Evolutionary conservation across 2,888 invertebrate genomes (phyloP), one percentile per base, ranked within the genome.

Genomic region (Adela reaumurella): DNA sequence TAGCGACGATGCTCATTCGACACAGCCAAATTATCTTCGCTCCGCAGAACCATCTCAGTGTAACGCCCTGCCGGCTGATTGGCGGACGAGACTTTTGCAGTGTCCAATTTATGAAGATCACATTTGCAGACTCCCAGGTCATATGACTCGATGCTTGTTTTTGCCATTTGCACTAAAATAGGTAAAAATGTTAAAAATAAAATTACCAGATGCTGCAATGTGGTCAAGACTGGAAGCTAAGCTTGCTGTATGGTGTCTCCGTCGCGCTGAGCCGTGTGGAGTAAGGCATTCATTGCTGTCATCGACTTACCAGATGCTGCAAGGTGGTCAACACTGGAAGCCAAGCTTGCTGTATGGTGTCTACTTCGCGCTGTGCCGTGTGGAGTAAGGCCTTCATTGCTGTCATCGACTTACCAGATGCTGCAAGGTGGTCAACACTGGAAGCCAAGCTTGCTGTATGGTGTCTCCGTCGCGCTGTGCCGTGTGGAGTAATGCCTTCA

Each of bases 171-270:
- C n/a, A n/a, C n/a, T n/a, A n/a, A n/a, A n/a, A n/a, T n/a, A n/a
- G n/a, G n/a, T n/a, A n/a, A n/a, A n/a, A n/a, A n/a, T n/a, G n/a
- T n/a, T n/a, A n/a, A n/a, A n/a, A n/a, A n/a, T n/a, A n/a, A n/a
- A n/a, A n/a, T n/a, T 49, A 88, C 94, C 67, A 91, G 71, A 67
- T 91, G 90, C 61, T 97, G 97, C 20, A 98, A 74, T 0, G 97
- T 97, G 8, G 97, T 95, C 20, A 99, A 83, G 0, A 98, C 94
- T 43, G 97, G 86, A 65, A 97, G 90, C 98, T 98, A 98, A 0
- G 97, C 92, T 46, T 93, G 90, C 46, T 94, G 95, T 53, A 98
- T 81, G 54, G 93, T 88, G 59, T 90, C 89, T 0, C 97, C 97
- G 68, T 97, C 95, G 53, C 93, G 88, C 63, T 94, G 93, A 0